These are phyloP conservation scores for Sciurus carolinensis DNA, from an alignment of 2,797 vertebrate genomes.

Conservation along the genomic window DNA sequence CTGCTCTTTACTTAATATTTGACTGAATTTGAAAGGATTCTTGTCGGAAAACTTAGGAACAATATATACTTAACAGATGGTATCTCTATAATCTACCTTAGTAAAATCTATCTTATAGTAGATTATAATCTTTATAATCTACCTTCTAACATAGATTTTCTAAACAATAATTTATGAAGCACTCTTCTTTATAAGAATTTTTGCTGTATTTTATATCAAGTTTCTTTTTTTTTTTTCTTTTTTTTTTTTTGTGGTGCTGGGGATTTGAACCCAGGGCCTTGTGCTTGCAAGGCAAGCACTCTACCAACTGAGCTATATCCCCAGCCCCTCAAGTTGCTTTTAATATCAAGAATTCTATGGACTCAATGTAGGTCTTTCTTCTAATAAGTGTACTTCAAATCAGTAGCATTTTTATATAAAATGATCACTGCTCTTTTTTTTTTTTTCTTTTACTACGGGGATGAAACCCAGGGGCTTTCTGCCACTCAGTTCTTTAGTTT, in stretches of 20 bases:
- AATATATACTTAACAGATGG: slow-evolving; percentile 48
- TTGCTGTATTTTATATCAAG: slow-evolving; percentile 49
- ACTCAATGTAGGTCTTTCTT: neutral
- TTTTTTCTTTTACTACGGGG: no score
- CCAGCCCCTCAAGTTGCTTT: neutral
- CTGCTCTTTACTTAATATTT: slow-evolving; percentile 27
- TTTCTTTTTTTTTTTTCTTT: neutral
- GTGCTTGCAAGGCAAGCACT: no score
- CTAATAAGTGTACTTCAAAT: slow-evolving; percentile 16
- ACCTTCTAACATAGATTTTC: slow-evolving; percentile 12
- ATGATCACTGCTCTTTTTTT: neutral
- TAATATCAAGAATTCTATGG: slow-evolving; percentile 38
- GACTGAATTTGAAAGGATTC: slow-evolving; percentile 52
- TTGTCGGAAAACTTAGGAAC: slow-evolving; percentile 34
- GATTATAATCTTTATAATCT: no score
- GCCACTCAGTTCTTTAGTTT: no score
- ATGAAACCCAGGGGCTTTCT: no score
- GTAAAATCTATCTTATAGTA: neutral
- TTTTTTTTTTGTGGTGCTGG: neutral
- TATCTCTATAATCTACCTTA: neutral
- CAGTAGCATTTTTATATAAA: slow-evolving; percentile 20
- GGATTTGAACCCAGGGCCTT: no score
- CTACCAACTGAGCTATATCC: no score
- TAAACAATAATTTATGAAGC: slow-evolving; percentile 44
- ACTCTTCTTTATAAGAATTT: neutral